Evolutionary conservation across 2,113 vertebrate species (phyloP).

Genomic region (Alligator mississippiensis): DNA sequence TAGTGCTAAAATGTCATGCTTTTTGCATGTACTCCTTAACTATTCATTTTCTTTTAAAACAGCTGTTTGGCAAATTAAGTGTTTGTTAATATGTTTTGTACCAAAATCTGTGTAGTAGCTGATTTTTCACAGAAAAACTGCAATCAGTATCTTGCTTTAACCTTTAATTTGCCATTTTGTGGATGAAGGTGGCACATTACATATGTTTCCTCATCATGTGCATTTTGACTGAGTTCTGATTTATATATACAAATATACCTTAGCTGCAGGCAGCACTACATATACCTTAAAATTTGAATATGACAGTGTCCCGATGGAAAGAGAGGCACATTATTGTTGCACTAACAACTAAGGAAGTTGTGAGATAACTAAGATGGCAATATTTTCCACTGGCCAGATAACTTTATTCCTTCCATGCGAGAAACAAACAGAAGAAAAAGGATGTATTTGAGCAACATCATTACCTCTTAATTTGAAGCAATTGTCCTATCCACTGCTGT

Average conservation of each 20-base stretch:
- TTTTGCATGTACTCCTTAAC: neutral
- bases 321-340: neutral
- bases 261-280: constrained; percentile 16
- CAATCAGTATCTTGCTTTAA: constrained; percentile 39
- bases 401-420: neutral
- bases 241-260: constrained; percentile 6
- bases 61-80: constrained; percentile 16
- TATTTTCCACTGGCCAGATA: neutral
- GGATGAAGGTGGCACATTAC: constrained; percentile 31
- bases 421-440: rapidly evolving
- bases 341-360: neutral
- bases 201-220: neutral
- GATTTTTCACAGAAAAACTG: neutral
- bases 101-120: neutral
- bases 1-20: neutral
- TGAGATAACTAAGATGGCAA: rapidly evolving
- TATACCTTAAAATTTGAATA: constrained; percentile 44
- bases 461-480: neutral
- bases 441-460: neutral
- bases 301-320: neutral
- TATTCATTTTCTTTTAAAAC: constrained; percentile 5
- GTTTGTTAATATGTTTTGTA: neutral
- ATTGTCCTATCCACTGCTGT: neutral
- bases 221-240: neutral
- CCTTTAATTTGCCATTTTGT: constrained; percentile 39